A percentile compares a stretch with the other conserved stretches of the same genome.
Conservation (phyloP, 2,797 vertebrate genomes). For the Dendrocincla tyrannina region DNA sequence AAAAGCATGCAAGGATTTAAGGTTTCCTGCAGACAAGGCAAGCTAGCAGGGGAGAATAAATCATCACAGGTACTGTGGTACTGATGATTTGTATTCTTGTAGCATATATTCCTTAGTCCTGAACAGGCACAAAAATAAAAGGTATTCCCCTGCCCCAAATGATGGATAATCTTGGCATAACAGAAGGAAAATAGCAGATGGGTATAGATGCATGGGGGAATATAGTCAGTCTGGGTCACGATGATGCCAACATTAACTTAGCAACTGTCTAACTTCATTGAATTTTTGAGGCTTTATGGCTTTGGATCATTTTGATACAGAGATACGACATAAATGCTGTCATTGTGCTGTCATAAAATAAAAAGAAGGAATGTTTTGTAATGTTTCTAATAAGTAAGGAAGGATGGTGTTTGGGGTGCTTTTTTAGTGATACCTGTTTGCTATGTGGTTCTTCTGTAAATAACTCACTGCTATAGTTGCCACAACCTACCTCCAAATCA, state of each 20-base stretch:
- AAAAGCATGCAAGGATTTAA: background rate
- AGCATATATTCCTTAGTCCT: background rate
- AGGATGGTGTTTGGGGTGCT: background rate
- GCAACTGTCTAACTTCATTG: background rate
- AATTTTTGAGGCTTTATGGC: constrained; percentile 15
- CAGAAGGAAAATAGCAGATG: constrained; percentile 41
- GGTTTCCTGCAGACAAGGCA: background rate
- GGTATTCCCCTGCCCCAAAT: constrained; percentile 19
- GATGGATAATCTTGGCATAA: constrained; percentile 44
- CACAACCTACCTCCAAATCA: background rate
- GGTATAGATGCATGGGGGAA: background rate
- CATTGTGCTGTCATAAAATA: background rate
- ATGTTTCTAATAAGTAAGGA: background rate
- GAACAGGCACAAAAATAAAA: constrained; percentile 17
- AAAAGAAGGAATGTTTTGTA: background rate
- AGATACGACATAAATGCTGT: background rate
- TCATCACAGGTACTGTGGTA: background rate
- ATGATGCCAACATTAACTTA: background rate
- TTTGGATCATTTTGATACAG: background rate
- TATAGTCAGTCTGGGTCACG: background rate
- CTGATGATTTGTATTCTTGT: constrained; percentile 28
- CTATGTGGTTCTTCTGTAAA: background rate
- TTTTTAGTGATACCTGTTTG: background rate
- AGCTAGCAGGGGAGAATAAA: background rate
- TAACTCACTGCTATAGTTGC: background rate